phyloP scores from a whole-genome alignment of 2,888 invertebrate species.

The Mechanitis mazaeus region DNA sequence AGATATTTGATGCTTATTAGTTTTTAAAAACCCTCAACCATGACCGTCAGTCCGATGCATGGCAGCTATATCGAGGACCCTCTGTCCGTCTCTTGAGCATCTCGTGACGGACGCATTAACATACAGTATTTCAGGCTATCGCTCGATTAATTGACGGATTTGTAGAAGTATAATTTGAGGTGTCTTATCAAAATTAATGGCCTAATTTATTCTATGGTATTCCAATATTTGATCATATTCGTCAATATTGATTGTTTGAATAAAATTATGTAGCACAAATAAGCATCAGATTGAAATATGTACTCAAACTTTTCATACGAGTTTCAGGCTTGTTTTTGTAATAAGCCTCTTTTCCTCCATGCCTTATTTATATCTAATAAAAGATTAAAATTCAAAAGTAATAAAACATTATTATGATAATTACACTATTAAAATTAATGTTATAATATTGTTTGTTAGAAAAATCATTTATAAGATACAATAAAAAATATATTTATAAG shows the following conservation, averaged over 20 bases:
- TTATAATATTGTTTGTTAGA: too few species aligned
- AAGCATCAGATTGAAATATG: slow-evolving; percentile 22
- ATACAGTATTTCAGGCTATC: slow-evolving; percentile 1
- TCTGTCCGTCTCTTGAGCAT: neutral
- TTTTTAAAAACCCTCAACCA: neutral
- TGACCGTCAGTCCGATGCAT: neutral
- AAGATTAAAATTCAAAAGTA: too few species aligned
- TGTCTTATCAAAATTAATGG: neutral
- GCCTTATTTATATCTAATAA: too few species aligned
- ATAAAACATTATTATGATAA: too few species aligned
- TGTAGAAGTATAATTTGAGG: neutral
- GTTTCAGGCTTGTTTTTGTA: slow-evolving; percentile 38
- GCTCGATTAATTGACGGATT: neutral
- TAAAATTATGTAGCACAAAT: too few species aligned
- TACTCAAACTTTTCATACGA: slow-evolving; percentile 47
- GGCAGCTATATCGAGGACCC: neutral
- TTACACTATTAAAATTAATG: too few species aligned
- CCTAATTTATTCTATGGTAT: neutral
- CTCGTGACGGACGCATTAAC: neutral
- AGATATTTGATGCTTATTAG: neutral
- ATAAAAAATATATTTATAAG: too few species aligned
- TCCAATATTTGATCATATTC: too few species aligned
- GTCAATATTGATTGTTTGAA: too few species aligned
- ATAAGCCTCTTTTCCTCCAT: too few species aligned
- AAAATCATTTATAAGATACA: too few species aligned